Conservation (phyloP, 2,797 vertebrate species). For the Somateria mollissima region DNA sequence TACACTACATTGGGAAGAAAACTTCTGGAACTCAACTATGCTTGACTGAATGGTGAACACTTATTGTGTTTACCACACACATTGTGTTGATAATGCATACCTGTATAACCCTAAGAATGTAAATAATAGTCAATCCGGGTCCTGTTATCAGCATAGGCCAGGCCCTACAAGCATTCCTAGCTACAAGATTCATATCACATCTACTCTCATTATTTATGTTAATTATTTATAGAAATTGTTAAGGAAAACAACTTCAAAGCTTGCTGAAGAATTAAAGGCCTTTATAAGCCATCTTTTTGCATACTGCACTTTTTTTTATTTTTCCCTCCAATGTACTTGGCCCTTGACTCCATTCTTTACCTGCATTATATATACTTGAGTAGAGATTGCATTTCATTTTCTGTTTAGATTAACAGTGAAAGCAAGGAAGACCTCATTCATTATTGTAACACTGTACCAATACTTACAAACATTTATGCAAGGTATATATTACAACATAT, state of each 20-base stretch:
- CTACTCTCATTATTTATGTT: background rate
- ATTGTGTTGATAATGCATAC: background rate
- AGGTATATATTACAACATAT: background rate
- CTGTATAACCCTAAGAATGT: background rate
- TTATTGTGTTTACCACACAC: background rate
- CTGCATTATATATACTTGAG: background rate
- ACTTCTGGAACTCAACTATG: background rate
- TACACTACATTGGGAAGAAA: background rate
- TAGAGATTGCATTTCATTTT: background rate
- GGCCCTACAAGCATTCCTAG: background rate
- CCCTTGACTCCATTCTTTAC: background rate
- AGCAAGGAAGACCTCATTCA: background rate
- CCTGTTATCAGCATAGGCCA: background rate
- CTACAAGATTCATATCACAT: background rate
- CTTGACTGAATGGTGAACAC: background rate
- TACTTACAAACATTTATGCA: background rate
- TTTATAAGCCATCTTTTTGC: background rate
- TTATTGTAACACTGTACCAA: background rate
- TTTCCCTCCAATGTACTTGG: background rate
- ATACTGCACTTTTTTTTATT: background rate
- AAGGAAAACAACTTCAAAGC: background rate
- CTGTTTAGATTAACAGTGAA: background rate
- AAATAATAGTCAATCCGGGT: background rate
- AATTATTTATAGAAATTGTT: background rate
- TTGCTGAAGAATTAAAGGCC: background rate